Conservation (phyloP, 1,140 invertebrate species). For the Lepidurus couesii region DNA sequence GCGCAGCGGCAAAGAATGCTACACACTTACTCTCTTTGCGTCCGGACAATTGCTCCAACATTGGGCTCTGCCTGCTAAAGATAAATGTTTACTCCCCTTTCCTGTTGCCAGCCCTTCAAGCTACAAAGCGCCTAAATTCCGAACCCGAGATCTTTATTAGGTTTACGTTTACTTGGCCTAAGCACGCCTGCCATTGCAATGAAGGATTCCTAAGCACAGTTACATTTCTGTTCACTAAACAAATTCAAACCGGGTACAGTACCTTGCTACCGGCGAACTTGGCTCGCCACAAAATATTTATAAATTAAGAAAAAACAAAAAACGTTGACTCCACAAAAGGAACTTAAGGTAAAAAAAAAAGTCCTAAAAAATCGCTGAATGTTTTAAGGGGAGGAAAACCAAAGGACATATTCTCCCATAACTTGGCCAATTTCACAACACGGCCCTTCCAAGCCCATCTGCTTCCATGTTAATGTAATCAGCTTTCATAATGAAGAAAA, state of each 20-base stretch:
- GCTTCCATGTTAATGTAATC: neutral
- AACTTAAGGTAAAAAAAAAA: conserved; percentile 1
- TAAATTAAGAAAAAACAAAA: neutral
- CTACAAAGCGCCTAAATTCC: neutral
- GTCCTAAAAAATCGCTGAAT: neutral
- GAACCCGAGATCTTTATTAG: neutral
- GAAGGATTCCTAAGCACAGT: neutral
- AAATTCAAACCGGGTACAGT: too few species aligned
- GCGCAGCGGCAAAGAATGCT: neutral
- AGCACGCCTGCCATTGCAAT: neutral
- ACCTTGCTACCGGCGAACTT: neutral
- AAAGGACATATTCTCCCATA: neutral
- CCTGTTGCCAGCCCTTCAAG: neutral
- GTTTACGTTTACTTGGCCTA: neutral
- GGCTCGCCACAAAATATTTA: neutral
- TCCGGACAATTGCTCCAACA: neutral
- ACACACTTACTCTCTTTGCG: neutral
- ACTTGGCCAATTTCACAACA: too few species aligned
- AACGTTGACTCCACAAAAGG: neutral
- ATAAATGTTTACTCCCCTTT: neutral
- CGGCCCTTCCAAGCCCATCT: too few species aligned
- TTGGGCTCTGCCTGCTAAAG: neutral
- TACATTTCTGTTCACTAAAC: neutral
- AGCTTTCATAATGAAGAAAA: neutral
- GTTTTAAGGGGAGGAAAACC: neutral